Evolutionary conservation across 1,140 invertebrate species (phyloP), one percentile per base, ranked within the genome.

Genomic region (Drosophila asahinai): DNA sequence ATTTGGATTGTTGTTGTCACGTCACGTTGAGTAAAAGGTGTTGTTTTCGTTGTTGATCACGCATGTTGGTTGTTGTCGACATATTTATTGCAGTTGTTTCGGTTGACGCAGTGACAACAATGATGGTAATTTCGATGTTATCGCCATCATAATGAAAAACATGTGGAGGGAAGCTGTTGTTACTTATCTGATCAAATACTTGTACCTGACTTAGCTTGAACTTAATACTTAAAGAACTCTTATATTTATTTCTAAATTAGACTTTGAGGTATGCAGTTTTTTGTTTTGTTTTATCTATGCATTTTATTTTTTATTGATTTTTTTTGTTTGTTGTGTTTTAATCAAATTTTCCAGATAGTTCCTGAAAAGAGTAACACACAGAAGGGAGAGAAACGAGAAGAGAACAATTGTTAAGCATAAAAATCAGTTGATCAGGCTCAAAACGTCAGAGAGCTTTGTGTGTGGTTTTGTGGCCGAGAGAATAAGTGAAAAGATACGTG

Each of bases 161-260:
- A 91, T 91, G 82, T 90, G 86, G 86, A 90, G 86, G 86, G 86
- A 91, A 91, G 86, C 86, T 86, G 79, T 91, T 90, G 84, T 89
- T 89, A 89, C 86, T 89, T 73, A 86, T 66, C 77, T 64, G 83
- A 71, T 47, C 65, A 81, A 68, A 78, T 70, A 77, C 65, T 25
- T 67, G 83, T 89, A 89, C 84, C 84, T 89, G 84, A 65, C 83
- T 89, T 78, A 63, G 65, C 65, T 60, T 84, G 77, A 75, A 81
- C 77, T 76, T 81, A 89, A 89, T 89, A 89, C 84, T 75, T 89
- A 89, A 76, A 74, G 67, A 83, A 72, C 84, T 89, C 84, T 89
- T 89, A 63, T 71, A 61, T 43, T 12, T 77, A 70, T 70, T 40
- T 62, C 65, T 61, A 60, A 81, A 72, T 71, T 73, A 78, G 52